Evolutionary conservation across 2,888 invertebrate species (phyloP).

Genomic region (Leptinotarsa peninsularis): DNA sequence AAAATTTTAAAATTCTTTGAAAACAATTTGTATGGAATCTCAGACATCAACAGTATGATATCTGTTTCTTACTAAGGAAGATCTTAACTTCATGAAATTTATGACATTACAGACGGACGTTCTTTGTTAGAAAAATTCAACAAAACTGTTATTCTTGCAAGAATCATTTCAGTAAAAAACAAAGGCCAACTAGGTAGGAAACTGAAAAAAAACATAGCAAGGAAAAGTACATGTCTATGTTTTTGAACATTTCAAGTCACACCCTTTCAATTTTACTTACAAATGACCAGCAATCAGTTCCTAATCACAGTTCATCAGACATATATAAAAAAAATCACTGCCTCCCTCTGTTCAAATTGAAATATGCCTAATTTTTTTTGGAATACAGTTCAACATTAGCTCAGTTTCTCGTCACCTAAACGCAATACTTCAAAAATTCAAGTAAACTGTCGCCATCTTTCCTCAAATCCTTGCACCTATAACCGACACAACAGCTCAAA

Average conservation of each 20-base stretch:
- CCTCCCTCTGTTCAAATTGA: no score
- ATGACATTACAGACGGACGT: no score
- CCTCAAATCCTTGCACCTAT: neutral
- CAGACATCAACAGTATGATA: conserved; percentile 2
- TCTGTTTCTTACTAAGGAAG: no score
- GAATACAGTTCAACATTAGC: no score
- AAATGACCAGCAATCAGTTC: no score
- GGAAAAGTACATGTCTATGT: conserved; percentile 4
- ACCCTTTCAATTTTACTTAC: no score
- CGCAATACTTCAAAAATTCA: no score
- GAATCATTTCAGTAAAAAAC: neutral
- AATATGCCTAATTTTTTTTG: no score
- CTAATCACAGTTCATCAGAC: no score
- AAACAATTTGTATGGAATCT: neutral
- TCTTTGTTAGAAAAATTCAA: neutral
- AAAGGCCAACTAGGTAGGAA: neutral
- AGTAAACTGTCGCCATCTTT: neutral
- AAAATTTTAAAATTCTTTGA: neutral
- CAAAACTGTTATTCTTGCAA: neutral
- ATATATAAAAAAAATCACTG: no score
- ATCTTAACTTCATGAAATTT: no score
- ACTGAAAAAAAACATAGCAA: neutral
- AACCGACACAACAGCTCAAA: neutral
- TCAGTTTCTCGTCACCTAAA: no score
- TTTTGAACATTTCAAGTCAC: neutral